Conservation (phyloP, 2,797 vertebrate genomes). For the Rhynchotus rufescens region DNA sequence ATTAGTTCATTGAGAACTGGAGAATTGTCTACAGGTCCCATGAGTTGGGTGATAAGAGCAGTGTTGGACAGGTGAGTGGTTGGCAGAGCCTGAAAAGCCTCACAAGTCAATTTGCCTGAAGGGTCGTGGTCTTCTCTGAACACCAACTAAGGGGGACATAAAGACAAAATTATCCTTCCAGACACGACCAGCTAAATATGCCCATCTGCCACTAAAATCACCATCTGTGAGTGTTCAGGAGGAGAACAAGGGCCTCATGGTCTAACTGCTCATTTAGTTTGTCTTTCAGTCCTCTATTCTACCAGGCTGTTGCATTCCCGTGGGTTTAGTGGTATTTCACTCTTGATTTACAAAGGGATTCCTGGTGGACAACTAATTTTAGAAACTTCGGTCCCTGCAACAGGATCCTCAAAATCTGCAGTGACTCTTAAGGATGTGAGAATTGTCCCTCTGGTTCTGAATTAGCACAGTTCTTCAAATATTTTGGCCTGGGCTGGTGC, state of each 20-base stretch:
- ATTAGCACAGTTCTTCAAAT: neutral
- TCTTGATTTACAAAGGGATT: neutral
- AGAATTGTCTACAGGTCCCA: neutral
- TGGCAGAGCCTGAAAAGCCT: neutral
- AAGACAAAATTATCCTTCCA: neutral
- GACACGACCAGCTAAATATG: neutral
- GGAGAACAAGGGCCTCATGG: neutral
- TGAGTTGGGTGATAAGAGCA: fast-evolving
- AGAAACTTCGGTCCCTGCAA: neutral
- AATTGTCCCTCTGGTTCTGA: neutral
- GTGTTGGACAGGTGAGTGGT: neutral
- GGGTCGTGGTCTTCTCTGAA: neutral
- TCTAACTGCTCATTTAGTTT: neutral
- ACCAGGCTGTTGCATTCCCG: neutral
- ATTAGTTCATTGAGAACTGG: neutral
- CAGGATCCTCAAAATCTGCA: neutral
- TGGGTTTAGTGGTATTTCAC: neutral
- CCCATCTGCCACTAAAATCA: neutral
- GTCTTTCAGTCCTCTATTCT: neutral
- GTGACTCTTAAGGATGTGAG: neutral
- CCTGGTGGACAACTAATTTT: neutral
- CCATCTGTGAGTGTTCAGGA: neutral
- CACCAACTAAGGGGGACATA: fast-evolving
- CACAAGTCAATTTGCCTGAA: neutral
- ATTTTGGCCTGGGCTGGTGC: neutral